These are phyloP conservation scores for Zophobas atratus DNA, from an alignment of 1,140 invertebrate species.

Conservation along the genomic window DNA sequence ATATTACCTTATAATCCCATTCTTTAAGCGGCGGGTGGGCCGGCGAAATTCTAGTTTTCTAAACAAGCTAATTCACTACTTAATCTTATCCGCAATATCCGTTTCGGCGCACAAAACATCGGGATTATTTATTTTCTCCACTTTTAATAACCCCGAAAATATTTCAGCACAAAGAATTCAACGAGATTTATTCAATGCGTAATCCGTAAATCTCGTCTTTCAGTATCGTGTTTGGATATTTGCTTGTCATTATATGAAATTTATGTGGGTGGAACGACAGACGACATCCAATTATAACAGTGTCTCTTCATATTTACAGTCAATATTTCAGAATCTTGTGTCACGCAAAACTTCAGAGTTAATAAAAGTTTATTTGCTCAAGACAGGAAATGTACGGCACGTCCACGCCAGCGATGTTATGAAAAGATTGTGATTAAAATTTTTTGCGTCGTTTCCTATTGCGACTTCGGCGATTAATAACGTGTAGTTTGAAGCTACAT, in stretches of 20 bases:
- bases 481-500: too few relatives aligned
- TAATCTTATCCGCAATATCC: too few relatives aligned
- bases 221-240: conserved; percentile 22
- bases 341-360: conserved; percentile 21
- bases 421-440: too few relatives aligned
- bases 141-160: not conserved
- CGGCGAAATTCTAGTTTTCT: too few relatives aligned
- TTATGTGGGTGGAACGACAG: conserved; percentile 27
- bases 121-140: too few relatives aligned
- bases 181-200: not conserved
- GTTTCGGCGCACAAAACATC: too few relatives aligned
- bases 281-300: conserved; percentile 36
- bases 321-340: conserved; percentile 37
- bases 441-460: too few relatives aligned
- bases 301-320: conserved; percentile 34
- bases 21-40: not conserved
- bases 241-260: conserved; percentile 31
- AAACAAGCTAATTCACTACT: too few relatives aligned
- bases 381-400: not conserved
- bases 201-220: conserved; percentile 21
- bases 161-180: not conserved
- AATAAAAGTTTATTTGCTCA: conserved; percentile 36
- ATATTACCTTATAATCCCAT: conserved; percentile 12
- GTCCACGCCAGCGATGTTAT: too few relatives aligned
- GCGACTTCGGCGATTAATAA: too few relatives aligned